These are phyloP conservation scores for Loris lydekkerianus DNA, from an alignment of 2,797 vertebrate species.

Conservation along the genomic window DNA sequence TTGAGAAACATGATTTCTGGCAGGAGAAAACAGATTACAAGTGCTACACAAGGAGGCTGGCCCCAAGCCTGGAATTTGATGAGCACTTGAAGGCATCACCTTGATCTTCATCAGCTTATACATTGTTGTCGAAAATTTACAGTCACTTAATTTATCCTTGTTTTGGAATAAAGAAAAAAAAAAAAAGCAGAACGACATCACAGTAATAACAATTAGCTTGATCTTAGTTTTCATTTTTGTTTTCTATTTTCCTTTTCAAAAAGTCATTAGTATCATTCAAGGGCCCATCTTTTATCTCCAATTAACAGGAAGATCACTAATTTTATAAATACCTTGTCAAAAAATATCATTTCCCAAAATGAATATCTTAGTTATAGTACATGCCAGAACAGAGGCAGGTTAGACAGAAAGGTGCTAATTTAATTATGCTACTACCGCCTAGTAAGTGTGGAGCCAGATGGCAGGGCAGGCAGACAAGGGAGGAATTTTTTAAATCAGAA, in stretches of 20 bases:
- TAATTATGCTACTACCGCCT: conserved; percentile 85
- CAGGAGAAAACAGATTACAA: conserved; percentile 51
- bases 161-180: conserved; percentile 22
- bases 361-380: conserved; percentile 76
- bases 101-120: conserved; percentile 63
- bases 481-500: conserved; percentile 81
- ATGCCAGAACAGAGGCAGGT: conserved; percentile 73
- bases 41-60: neutral
- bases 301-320: conserved; percentile 68
- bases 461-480: conserved; percentile 81
- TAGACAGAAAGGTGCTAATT: conserved; percentile 81
- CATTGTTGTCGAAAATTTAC: conserved; percentile 61
- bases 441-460: conserved; percentile 85
- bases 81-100: conserved; percentile 53
- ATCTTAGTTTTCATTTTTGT: conserved; percentile 25
- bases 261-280: conserved; percentile 66
- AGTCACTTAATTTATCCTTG: conserved; percentile 68
- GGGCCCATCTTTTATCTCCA: conserved; percentile 32
- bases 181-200: conserved; percentile 19
- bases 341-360: conserved; percentile 67
- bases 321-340: conserved; percentile 80
- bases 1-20: conserved; percentile 38
- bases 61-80: conserved; percentile 53
- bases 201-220: conserved; percentile 61
- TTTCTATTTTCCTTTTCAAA: conserved; percentile 8